Base-by-base conservation (phyloP, 2,888 invertebrate genomes). In the Meiosimyza decipiens region DNA sequence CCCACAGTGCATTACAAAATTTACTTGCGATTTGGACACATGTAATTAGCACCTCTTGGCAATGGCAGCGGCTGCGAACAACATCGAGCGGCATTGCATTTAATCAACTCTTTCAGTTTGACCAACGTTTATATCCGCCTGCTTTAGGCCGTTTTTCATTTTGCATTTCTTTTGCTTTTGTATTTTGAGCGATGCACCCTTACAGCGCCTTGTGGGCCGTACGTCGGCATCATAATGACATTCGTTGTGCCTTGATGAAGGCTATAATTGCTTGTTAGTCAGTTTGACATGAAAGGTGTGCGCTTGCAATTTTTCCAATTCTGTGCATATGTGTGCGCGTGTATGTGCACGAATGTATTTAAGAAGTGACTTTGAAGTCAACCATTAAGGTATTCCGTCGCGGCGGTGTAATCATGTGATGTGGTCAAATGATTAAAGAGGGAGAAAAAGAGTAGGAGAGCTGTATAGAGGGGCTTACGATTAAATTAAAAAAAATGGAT, bases 31-130 rank as follows among this genome's bases (percentile, higher is more conserved):
- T 11, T 15, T 15, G 11, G 51, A 51, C 78, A 75, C 74, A 75
- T 76, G 78, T 78, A 78, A 78, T 78, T 78, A 78, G 77, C 78
- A 78, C 77, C 78, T 78, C 73, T 76, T 78, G 40, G 40, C 40
- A 40, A 9, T 40, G 40, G 40, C 40, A 9, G 78, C 75, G 75
- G 74, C 75, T 18, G 28, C 4, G 28, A 4, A 22, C 54, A 72
- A 18, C 57, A 18, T 18, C 57, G 57, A 28, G 57, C 57, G 57
- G 57, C 57, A 57, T 57, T 57, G 57, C 57, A 57, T 57, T 57
- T 57, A 57, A 57, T 57, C 57, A 57, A 57, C 57, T 57, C 28
- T 16, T 15, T n/a, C 16, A 16, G 9, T 5, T 16, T 15, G 18
- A 11, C 11, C 55, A 18, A 16, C n/a, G 55, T n/a, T 16, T 22